Base-by-base conservation (phyloP, 2,113 vertebrate genomes). In the Bothrops jararaca region DNA sequence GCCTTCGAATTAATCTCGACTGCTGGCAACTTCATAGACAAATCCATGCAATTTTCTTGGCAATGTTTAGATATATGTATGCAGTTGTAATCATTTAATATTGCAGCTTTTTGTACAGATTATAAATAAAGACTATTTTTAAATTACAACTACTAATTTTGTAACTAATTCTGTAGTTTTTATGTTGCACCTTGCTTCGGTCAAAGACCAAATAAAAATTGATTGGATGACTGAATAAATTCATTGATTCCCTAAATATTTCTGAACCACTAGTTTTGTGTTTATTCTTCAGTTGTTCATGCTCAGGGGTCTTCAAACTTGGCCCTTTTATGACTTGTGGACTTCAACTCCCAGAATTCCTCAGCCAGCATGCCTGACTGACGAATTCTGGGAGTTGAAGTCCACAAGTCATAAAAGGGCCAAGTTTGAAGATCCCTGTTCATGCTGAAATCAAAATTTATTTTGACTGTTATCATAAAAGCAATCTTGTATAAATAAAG, bases 401-500 rank as follows among this genome's bases (percentile, higher is more conserved):
- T 48, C 48, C 48, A 48, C 5, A 48, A 48, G 6, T 48, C 48
- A 48, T 48, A 48, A 48, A 48, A 48, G 48, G 48, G 48, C 48
- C 48, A 50, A 50, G 8, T 50, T 50, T 50, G 48, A 50, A 50
- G 48, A 50, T 8, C 48, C 48, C 48, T 53, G 50, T 54, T 88
- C 52, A 34, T 18, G 7, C 50, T 88, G 50, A n/a, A 53, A n/a
- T 53, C 52, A 18, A 88, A 53, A 88, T 6, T 56, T 50, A 22
- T 85, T 85, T 85, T 74, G 12, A 90, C 94, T 92, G n/a, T 93
- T 42, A 12, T 80, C 18, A 39, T 56, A 69, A 80, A 34, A 80
- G 3, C n/a, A 80, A 80, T 39, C 34, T 20, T 34, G 69, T 80
- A 80, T 7, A 22, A 80, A 80, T 42, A 80, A 22, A 80, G 18